Percentiles rank a stretch among this genome's conserved stretches.
Evolutionary conservation across 1,140 invertebrate species (phyloP).

Genomic region (Drosophila seguyi): DNA sequence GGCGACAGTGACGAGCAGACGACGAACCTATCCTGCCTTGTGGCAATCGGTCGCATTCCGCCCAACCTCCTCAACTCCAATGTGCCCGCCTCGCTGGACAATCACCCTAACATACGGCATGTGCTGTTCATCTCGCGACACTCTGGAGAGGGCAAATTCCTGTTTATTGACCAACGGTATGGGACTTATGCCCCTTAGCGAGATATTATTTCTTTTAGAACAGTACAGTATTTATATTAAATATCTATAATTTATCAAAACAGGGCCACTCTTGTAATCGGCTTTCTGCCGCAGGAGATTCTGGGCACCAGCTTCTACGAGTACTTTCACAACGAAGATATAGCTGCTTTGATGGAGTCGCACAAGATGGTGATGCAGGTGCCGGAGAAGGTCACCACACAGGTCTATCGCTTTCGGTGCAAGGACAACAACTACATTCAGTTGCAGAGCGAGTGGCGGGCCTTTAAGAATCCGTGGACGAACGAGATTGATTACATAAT

Average conservation of each 20-base stretch:
- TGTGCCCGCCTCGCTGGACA: conserved; percentile 78
- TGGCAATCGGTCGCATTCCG: conserved; percentile 91
- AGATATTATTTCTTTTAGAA: background rate
- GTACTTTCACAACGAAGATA: conserved; percentile 95
- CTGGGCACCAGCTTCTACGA: conserved; percentile 97
- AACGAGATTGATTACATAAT: conserved; percentile 96
- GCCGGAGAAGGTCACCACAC: conserved; percentile 88
- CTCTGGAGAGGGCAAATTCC: conserved; percentile 97
- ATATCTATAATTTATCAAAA: conserved; percentile 53
- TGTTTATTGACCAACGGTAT: conserved; percentile 96
- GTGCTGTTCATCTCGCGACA: conserved; percentile 94
- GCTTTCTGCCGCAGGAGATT: conserved; percentile 96
- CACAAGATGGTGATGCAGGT: conserved; percentile 92
- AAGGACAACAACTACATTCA: conserved; percentile 91
- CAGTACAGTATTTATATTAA: background rate
- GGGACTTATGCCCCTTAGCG: too few species aligned
- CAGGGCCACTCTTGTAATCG: conserved; percentile 94
- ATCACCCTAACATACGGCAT: conserved; percentile 86
- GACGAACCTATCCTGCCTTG: conserved; percentile 93
- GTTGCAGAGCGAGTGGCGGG: conserved; percentile 93
- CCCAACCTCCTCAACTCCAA: conserved; percentile 86
- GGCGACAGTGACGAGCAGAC: conserved; percentile 90
- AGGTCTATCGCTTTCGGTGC: conserved; percentile 91
- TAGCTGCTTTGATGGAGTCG: conserved; percentile 91
- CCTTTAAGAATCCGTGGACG: conserved; percentile 96